These are phyloP conservation scores for Drosophila parthenogenetica DNA, from an alignment of 2,888 invertebrate genomes.

Conservation along the genomic window DNA sequence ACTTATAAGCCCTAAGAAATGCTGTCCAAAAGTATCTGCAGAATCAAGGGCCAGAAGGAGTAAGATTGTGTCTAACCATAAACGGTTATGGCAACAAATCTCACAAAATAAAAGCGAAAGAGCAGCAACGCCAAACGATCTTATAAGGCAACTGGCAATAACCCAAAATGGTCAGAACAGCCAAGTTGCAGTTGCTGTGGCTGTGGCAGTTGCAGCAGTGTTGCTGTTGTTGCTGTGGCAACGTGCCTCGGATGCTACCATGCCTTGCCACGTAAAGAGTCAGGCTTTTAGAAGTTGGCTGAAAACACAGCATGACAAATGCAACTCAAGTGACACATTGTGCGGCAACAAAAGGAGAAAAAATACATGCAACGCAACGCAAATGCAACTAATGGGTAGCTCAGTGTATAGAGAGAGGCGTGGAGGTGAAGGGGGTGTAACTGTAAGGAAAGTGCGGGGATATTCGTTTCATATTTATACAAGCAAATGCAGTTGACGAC, in stretches of 20 bases:
- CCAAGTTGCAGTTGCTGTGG: slow-evolving; percentile 7
- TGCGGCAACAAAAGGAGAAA: slow-evolving; percentile 57
- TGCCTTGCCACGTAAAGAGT: slow-evolving; percentile 21
- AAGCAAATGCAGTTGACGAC: slow-evolving; percentile 57
- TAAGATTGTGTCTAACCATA: slow-evolving; percentile 65
- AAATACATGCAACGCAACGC: slow-evolving; percentile 44
- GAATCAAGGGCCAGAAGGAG: slow-evolving; percentile 26
- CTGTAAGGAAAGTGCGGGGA: not conserved
- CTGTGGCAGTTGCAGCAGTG: not conserved
- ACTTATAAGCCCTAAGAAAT: slow-evolving; percentile 25
- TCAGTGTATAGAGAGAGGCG: not conserved
- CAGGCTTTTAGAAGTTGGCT: slow-evolving; percentile 60
- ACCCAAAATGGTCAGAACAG: slow-evolving; percentile 72
- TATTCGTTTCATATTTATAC: slow-evolving; percentile 64
- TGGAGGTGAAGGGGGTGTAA: not conserved
- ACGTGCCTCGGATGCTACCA: slow-evolving; percentile 25
- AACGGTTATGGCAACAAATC: slow-evolving; percentile 63
- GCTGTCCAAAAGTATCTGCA: slow-evolving; percentile 10
- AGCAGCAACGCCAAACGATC: slow-evolving; percentile 42
- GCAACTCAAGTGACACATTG: slow-evolving; percentile 81
- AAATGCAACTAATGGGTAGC: slow-evolving; percentile 67
- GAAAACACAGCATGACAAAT: slow-evolving; percentile 69
- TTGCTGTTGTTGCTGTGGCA: not conserved
- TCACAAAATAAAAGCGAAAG: slow-evolving; percentile 71
- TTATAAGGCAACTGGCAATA: slow-evolving; percentile 72